These are phyloP conservation scores for Pelusios castaneus DNA, from an alignment of 2,113 vertebrate genomes.

Conservation along the genomic window DNA sequence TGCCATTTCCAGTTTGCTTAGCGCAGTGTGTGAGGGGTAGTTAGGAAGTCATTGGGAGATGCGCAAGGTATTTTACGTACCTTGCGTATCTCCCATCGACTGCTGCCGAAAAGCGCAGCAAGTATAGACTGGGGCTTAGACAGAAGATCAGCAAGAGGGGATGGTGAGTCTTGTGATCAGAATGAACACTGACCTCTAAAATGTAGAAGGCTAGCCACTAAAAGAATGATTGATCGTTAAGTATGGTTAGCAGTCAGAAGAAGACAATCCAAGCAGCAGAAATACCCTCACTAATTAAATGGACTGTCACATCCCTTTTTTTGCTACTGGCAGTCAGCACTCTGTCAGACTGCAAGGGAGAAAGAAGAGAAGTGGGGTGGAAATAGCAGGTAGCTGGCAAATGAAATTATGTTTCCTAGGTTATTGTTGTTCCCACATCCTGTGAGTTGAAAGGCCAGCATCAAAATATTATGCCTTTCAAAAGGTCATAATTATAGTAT, in stretches of 20 bases:
- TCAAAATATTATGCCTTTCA: conserved; percentile 76
- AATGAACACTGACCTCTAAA: neutral
- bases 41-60: too few species aligned
- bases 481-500: conserved; percentile 72
- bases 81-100: too few species aligned
- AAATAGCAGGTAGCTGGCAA: conserved; percentile 27
- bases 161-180: conserved; percentile 7
- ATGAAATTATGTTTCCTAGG: conserved; percentile 3
- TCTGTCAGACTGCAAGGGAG: conserved; percentile 13
- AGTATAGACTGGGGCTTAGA: neutral
- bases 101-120: too few species aligned
- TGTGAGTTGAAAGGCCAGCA: conserved; percentile 68
- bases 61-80: too few species aligned
- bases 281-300: neutral
- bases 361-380: neutral
- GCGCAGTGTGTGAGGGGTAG: too few species aligned
- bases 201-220: conserved; percentile 29
- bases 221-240: conserved; percentile 24
- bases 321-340: conserved; percentile 44
- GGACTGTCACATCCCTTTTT: conserved; percentile 29
- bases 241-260: conserved; percentile 30
- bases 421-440: conserved; percentile 42
- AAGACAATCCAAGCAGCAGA: conserved; percentile 16
- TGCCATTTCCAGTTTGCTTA: too few species aligned
- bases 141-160: neutral